phyloP scores from a whole-genome alignment of 1,140 invertebrate genomes.

The Diachasma alloeum region DNA sequence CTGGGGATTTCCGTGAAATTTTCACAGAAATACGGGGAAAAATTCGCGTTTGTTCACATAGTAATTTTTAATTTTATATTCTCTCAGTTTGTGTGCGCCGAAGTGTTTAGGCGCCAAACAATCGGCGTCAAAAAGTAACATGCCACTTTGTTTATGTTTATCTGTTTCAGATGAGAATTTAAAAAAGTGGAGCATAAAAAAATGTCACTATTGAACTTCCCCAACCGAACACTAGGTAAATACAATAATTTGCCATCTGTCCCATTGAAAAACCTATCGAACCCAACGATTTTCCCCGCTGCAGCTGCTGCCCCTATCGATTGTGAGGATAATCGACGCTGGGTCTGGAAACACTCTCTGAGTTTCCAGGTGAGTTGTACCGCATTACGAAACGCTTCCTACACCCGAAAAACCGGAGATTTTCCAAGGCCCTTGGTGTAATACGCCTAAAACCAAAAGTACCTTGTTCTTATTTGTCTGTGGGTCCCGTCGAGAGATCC shows the following conservation, averaged over 20 bases:
- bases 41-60: too few relatives aligned
- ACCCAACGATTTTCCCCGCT: not conserved
- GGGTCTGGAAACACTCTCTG: not conserved
- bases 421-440: not conserved
- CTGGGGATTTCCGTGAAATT: too few relatives aligned
- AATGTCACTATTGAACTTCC: not conserved
- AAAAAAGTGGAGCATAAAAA: not conserved
- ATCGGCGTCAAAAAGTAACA: too few relatives aligned
- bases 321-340: not conserved
- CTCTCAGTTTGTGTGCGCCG: too few relatives aligned
- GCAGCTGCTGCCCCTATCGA: not conserved
- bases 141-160: too few relatives aligned
- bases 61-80: too few relatives aligned
- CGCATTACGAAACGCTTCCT: not conserved
- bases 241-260: slow-evolving; percentile 8
- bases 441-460: not conserved
- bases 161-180: too few relatives aligned
- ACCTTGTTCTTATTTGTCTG: slow-evolving; percentile 6
- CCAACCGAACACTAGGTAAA: not conserved
- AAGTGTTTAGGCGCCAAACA: too few relatives aligned
- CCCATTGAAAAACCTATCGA: not conserved
- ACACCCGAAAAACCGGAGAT: not conserved
- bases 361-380: not conserved
- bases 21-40: too few relatives aligned
- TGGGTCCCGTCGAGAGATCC: not conserved